Conservation (phyloP, 2,797 vertebrate species). For the Pempheris klunzingeri region DNA sequence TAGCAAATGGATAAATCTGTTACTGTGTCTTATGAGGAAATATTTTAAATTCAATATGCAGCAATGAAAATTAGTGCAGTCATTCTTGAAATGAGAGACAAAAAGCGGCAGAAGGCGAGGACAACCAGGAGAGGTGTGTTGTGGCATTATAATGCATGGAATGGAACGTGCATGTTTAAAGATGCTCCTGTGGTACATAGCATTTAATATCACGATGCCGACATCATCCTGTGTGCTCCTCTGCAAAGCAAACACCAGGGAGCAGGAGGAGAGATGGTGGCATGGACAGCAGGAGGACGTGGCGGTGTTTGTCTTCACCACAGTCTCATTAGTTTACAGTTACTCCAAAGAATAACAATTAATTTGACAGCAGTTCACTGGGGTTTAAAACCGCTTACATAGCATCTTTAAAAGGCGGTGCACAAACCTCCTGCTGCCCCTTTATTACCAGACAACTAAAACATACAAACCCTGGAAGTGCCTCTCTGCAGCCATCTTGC, state of each 20-base stretch:
- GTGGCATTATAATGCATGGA: too few species aligned
- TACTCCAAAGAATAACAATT: neutral
- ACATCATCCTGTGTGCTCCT: neutral
- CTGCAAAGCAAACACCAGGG: neutral
- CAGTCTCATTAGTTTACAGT: conserved; percentile 12
- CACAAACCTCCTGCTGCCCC: neutral
- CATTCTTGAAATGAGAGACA: neutral
- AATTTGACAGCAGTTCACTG: neutral
- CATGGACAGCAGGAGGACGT: neutral
- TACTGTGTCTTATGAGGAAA: neutral
- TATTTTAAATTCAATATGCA: neutral
- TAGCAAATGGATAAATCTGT: neutral
- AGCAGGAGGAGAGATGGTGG: neutral
- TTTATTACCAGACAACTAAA: conserved; percentile 31
- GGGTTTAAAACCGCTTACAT: conserved; percentile 5
- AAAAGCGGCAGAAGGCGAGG: too few species aligned
- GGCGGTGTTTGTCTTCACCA: neutral
- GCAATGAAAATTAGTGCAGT: neutral
- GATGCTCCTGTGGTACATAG: too few species aligned
- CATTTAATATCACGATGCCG: conserved; percentile 1
- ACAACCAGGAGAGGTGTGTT: too few species aligned
- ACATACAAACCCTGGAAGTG: neutral
- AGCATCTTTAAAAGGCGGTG: conserved; percentile 1
- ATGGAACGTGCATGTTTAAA: too few species aligned
- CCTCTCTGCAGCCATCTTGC: neutral